These are phyloP conservation scores for Lissocephala sabroskyi DNA, from an alignment of 2,888 invertebrate genomes.

Conservation along the genomic window DNA sequence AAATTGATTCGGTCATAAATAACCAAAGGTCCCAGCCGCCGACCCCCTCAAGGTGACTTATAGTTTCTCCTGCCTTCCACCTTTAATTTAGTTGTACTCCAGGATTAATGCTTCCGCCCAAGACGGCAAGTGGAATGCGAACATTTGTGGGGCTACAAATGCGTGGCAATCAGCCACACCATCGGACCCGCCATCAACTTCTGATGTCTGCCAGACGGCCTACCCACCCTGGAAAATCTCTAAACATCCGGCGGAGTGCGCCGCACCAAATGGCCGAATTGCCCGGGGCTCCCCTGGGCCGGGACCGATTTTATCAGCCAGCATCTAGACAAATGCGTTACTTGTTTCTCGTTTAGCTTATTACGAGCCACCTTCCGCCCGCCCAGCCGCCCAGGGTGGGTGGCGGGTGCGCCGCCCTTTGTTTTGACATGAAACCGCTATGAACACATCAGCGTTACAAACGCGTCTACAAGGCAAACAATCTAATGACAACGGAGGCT, in stretches of 20 bases:
- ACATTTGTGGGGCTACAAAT: conserved; percentile 51
- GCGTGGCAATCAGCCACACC: conserved; percentile 58
- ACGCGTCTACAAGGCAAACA: conserved; percentile 64
- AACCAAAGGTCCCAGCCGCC: conserved; percentile 16
- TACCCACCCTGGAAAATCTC: too few species aligned
- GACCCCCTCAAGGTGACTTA: conserved; percentile 34
- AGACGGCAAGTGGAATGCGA: conserved; percentile 35
- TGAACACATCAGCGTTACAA: conserved; percentile 67
- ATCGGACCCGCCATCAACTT: conserved; percentile 56
- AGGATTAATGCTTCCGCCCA: too few species aligned
- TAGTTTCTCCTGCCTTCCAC: too few species aligned
- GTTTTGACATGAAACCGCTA: conserved; percentile 72
- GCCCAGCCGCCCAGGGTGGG: conserved; percentile 14
- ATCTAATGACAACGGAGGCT: conserved; percentile 52
- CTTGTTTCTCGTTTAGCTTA: conserved; percentile 65
- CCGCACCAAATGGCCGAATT: conserved; percentile 2
- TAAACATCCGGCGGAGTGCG: too few species aligned
- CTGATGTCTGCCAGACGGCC: conserved; percentile 33
- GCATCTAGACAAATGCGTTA: conserved; percentile 66
- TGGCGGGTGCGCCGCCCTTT: conserved; percentile 43
- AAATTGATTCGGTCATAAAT: conserved; percentile 57
- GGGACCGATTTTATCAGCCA: conserved; percentile 49
- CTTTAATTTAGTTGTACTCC: too few species aligned
- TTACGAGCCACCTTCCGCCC: conserved; percentile 58
- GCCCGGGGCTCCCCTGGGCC: conserved; percentile 1